Conservation (phyloP, 2,797 vertebrate genomes). For the Pangasius sanitwongsei region DNA sequence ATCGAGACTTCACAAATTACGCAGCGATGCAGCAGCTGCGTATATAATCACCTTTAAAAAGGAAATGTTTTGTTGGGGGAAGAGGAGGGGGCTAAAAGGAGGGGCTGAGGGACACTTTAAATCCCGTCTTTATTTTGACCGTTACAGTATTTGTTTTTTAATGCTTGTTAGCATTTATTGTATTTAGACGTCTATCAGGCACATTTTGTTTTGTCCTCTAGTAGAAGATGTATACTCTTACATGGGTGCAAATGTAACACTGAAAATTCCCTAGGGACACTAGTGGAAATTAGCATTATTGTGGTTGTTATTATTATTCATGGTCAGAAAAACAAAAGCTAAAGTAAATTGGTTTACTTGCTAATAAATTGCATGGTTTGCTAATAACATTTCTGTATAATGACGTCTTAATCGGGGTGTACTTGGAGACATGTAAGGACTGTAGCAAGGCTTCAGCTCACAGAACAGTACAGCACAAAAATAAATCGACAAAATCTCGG, state of each 20-base stretch:
- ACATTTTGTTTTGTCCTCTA: neutral
- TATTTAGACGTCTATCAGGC: neutral
- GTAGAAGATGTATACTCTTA: neutral
- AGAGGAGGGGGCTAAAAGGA: constrained; percentile 51
- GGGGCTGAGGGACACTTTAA: constrained; percentile 45
- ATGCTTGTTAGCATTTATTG: neutral
- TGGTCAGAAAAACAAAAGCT: neutral
- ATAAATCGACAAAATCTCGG: neutral
- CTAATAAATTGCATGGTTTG: too few relatives aligned
- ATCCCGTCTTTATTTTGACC: neutral
- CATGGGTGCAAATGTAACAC: neutral
- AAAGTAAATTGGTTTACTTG: neutral
- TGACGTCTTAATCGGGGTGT: neutral
- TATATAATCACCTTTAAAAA: constrained; percentile 73
- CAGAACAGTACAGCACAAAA: neutral
- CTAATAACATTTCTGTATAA: neutral
- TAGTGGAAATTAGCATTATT: neutral
- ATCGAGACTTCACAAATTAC: constrained; percentile 67
- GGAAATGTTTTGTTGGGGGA: constrained; percentile 75
- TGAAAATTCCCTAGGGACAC: neutral
- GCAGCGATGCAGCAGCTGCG: constrained; percentile 62
- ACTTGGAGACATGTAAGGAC: neutral
- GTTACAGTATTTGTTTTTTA: neutral
- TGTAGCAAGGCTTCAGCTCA: neutral
- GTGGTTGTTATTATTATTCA: too few relatives aligned